These are phyloP conservation scores for Parapristionchus giblindavisi DNA, from an alignment of 2,888 invertebrate genomes.

Conservation along the genomic window DNA sequence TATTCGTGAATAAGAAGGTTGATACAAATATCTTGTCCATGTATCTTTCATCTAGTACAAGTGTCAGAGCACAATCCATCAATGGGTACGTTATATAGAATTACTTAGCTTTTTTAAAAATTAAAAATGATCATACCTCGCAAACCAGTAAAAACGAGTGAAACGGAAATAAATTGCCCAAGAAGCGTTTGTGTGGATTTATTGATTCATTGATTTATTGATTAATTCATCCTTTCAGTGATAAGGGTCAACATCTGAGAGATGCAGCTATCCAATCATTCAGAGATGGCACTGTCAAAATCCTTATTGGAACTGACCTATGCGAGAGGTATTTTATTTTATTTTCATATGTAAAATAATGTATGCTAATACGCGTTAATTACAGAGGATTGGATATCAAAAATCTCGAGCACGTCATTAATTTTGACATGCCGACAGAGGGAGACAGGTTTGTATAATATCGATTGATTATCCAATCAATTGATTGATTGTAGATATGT, in stretches of 20 bases:
- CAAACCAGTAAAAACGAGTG: no score
- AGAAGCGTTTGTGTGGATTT: background rate
- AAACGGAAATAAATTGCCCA: no score
- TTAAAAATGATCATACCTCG: no score
- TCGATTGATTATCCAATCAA: constrained; percentile 38
- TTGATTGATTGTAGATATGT: constrained; percentile 70
- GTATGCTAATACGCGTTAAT: no score
- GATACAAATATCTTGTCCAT: background rate
- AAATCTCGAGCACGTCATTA: constrained; percentile 75
- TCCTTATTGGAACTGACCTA: constrained; percentile 93
- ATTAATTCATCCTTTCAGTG: constrained; percentile 71
- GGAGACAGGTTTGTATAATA: constrained; percentile 61
- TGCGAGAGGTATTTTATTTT: constrained; percentile 78
- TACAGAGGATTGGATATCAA: constrained; percentile 83
- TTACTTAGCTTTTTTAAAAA: no score
- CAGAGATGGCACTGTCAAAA: constrained; percentile 74
- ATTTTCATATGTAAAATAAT: no score
- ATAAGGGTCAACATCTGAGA: constrained; percentile 80
- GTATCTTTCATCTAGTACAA: background rate
- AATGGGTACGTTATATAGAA: constrained; percentile 54
- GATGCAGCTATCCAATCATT: constrained; percentile 83
- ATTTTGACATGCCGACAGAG: constrained; percentile 72
- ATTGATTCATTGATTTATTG: no score
- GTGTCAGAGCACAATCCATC: constrained; percentile 45
- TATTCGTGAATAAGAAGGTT: constrained; percentile 48